Conservation (phyloP, 2,888 invertebrate species). For the Monochamus alternatus region DNA sequence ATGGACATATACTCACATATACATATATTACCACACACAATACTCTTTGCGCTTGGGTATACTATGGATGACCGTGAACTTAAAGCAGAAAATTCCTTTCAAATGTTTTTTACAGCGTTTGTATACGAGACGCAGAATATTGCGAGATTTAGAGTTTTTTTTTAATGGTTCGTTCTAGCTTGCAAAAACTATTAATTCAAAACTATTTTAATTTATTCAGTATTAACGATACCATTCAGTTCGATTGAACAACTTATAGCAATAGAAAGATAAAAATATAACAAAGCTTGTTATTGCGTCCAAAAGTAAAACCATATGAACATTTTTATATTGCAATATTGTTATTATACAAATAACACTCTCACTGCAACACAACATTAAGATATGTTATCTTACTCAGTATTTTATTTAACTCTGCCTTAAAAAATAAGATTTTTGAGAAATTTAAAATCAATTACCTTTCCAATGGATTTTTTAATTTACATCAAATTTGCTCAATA, state of each 20-base stretch:
- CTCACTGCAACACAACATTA: too few species aligned
- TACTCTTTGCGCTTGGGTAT: slow-evolving; percentile 7
- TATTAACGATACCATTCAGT: not conserved
- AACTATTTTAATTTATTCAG: not conserved
- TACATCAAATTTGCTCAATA: too few species aligned
- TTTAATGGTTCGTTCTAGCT: not conserved
- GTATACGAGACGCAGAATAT: slow-evolving; percentile 9
- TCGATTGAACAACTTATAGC: not conserved
- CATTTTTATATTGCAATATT: too few species aligned
- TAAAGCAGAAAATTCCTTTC: slow-evolving; percentile 31
- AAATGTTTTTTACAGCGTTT: slow-evolving; percentile 21
- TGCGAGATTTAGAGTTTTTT: not conserved
- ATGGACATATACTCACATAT: slow-evolving; percentile 27
- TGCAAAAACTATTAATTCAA: not conserved
- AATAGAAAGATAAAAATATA: not conserved
- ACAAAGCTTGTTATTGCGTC: too few species aligned
- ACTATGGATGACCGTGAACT: slow-evolving; percentile 19
- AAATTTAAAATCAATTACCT: too few species aligned
- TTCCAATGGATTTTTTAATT: too few species aligned
- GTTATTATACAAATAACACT: too few species aligned
- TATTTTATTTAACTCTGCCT: too few species aligned
- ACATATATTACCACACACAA: slow-evolving; percentile 20
- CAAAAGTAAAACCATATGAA: too few species aligned
- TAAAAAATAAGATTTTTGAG: too few species aligned
- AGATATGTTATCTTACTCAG: too few species aligned